phyloP scores from a whole-genome alignment of 1,140 invertebrate genomes.

The Charaxes varanes region DNA sequence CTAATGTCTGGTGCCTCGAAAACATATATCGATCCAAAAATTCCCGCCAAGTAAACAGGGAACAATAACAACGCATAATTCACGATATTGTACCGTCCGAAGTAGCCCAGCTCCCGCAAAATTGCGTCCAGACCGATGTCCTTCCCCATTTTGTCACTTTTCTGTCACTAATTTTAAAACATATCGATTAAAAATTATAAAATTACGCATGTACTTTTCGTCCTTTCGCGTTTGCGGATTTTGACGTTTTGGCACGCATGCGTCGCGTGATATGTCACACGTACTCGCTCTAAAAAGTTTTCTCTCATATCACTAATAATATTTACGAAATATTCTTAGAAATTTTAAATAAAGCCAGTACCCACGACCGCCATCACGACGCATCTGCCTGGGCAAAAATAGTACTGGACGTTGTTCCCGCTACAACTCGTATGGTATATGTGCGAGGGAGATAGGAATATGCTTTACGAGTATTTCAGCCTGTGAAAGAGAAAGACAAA shows the following conservation, averaged over 20 bases:
- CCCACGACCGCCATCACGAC: no score
- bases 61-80: conserved; percentile 58
- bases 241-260: conserved; percentile 30
- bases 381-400: no score
- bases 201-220: conserved; percentile 1
- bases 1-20: conserved; percentile 57
- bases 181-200: conserved; percentile 5
- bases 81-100: conserved; percentile 57
- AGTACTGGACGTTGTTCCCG: no score
- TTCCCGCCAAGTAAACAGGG: conserved; percentile 61
- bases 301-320: no score
- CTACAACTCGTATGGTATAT: no score
- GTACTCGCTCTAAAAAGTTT: conserved; percentile 4
- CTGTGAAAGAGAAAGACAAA: no score
- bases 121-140: conserved; percentile 46
- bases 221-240: no score
- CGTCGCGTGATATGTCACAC: conserved; percentile 6
- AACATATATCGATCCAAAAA: conserved; percentile 54
- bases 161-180: conserved; percentile 9
- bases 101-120: conserved; percentile 44
- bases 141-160: conserved; percentile 33
- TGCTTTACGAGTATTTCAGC: no score
- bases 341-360: no score
- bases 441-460: no score
- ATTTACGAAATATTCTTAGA: no score